Conservation (phyloP, 2,888 invertebrate genomes). For the Platypus cylindrus region DNA sequence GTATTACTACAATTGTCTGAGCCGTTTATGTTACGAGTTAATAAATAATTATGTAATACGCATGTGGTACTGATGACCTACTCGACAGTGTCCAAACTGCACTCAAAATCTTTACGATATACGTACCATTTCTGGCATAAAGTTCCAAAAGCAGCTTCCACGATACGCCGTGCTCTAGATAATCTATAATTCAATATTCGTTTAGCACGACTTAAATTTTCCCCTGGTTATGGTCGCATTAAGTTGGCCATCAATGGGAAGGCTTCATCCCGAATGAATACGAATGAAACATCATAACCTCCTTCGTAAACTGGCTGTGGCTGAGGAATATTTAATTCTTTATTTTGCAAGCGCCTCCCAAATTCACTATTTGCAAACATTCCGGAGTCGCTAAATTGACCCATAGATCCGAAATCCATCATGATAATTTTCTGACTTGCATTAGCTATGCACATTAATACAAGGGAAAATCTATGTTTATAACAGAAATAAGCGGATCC, state of each 20-base stretch:
- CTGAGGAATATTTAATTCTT: not conserved
- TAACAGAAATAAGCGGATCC: not conserved
- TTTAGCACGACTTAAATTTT: not conserved
- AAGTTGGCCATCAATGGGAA: not conserved
- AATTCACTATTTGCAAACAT: conserved; percentile 1
- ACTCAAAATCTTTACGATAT: too few relatives aligned
- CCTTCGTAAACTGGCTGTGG: not conserved
- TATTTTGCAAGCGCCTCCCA: not conserved
- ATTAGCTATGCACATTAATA: not conserved
- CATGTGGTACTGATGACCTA: too few relatives aligned
- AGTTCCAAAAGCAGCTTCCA: too few relatives aligned
- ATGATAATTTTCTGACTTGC: not conserved
- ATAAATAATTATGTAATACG: too few relatives aligned
- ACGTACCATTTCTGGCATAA: too few relatives aligned
- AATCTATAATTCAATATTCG: not conserved
- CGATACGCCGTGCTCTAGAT: not conserved
- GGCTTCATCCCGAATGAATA: too few relatives aligned
- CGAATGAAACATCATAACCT: not conserved
- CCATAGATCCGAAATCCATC: not conserved
- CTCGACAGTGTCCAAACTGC: too few relatives aligned
- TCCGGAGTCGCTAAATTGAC: not conserved
- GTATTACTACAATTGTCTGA: too few relatives aligned
- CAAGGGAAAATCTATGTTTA: not conserved
- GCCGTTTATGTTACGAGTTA: too few relatives aligned
- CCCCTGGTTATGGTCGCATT: not conserved